A percentile compares a stretch with the other conserved stretches of the same genome.
phyloP scores from a whole-genome alignment of 1,140 invertebrate genomes.

The Leptinotarsa defecta region DNA sequence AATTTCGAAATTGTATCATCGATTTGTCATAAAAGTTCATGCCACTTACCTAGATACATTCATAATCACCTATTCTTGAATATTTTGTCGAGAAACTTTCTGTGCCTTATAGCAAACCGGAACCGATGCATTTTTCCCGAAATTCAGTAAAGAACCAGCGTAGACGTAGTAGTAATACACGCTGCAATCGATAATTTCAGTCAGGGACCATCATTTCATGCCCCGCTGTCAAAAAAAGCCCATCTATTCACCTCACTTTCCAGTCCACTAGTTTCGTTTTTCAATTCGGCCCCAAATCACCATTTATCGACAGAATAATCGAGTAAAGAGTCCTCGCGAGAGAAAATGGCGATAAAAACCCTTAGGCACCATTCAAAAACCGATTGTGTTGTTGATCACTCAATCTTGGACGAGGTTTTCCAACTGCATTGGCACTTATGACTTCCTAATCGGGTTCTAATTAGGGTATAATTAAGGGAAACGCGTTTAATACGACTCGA shows the following conservation, averaged over 20 bases:
- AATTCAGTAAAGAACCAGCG: not conserved
- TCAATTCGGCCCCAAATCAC: not conserved
- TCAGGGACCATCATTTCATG: constrained; percentile 27
- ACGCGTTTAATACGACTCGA: constrained; percentile 49
- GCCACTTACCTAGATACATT: constrained; percentile 46
- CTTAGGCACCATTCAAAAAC: not conserved
- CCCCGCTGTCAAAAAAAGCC: not conserved
- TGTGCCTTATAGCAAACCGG: constrained; percentile 39
- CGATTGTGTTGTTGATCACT: not conserved
- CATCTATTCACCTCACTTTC: constrained; percentile 7
- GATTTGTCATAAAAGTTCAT: not conserved
- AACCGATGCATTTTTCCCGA: constrained; percentile 47
- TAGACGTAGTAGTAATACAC: constrained; percentile 18
- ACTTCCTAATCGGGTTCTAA: constrained; percentile 45
- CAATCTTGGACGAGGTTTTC: constrained; percentile 37
- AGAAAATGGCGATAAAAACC: constrained; percentile 23
- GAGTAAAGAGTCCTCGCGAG: constrained; percentile 1
- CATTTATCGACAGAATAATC: not conserved
- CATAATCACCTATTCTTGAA: constrained; percentile 51
- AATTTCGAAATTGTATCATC: not conserved
- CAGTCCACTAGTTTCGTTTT: not conserved
- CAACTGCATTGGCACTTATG: constrained; percentile 39
- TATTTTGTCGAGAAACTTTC: constrained; percentile 44
- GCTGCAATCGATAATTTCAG: constrained; percentile 43
- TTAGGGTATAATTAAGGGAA: constrained; percentile 48